Evolutionary conservation across 1,140 invertebrate genomes (phyloP), one percentile per base, ranked within the genome.

Genomic region (Telenomus remus): DNA sequence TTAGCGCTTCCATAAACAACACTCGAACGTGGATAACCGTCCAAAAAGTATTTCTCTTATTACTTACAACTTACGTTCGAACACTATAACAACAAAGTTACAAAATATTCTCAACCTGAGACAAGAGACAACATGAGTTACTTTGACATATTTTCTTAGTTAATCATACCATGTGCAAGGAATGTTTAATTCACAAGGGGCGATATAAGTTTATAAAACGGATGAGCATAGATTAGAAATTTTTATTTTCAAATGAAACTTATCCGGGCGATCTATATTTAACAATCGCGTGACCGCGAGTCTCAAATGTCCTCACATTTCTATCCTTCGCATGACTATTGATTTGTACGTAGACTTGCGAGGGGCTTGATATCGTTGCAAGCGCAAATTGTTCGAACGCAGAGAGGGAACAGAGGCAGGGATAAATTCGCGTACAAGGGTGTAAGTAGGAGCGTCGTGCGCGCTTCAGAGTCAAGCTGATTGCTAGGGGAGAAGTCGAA

Each of bases 311-410:
- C 65, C 73, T 70, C 60, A 48, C 73, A 61, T 70, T 76, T 76
- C 66, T 61, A 70, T 76, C 61, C 61, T 65, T 13, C 10, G 60
- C 50, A 70, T 76, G 73, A 76, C 73, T 76, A 76, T 76, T 76
- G 73, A 76, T 76, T 76, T 59, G 65, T 70, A 53, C 65, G 57
- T 43, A 65, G 13, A 54, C 65, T 66, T 60, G 65, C 65, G 37
- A 64, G 57, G 66, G 65, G 73, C 55, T 70, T 50, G 73, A 27
- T 63, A 70, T 56, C 64, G 72, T 76, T 46, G 72, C 53, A 53
- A 69, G 49, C 72, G 54, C 53, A 57, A 76, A 76, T 76, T 76
- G 72, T 76, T 63, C 47, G 27, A 72, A 53, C 61, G 54, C 68
- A 46, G 60, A 27, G 57, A 37, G 63, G 57, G 69, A 57, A 53